Conservation (phyloP, 2,113 vertebrate genomes). For the Panthera tigris region DNA sequence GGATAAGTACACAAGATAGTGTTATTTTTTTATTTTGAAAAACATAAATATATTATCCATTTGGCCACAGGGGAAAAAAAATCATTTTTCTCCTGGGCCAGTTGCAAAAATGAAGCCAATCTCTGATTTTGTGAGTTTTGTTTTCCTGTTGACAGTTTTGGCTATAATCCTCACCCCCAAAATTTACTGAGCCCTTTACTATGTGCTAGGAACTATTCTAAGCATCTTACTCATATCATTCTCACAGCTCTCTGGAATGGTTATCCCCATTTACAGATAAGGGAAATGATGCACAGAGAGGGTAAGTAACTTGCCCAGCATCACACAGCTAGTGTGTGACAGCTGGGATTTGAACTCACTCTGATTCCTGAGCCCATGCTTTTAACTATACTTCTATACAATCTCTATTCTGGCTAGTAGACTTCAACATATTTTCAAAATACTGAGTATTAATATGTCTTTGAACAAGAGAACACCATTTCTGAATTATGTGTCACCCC, state of each 20-base stretch:
- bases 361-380: not conserved
- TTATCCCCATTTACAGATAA: not conserved
- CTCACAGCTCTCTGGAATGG: not conserved
- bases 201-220: not conserved
- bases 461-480: not conserved
- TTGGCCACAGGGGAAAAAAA: not conserved
- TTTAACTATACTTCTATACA: not conserved
- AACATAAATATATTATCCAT: not conserved
- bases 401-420: not conserved
- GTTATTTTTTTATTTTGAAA: not conserved
- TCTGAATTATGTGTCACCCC: not conserved
- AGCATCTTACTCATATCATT: not conserved
- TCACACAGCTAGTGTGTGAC: not conserved
- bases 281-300: not conserved
- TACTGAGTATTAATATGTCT: not conserved
- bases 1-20: not conserved
- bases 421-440: constrained; percentile 7
- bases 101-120: not conserved
- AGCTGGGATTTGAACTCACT: not conserved
- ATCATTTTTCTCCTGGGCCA: not conserved
- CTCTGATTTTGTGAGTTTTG: not conserved
- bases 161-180: not conserved
- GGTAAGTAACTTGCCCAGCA: not conserved
- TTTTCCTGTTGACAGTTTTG: not conserved
- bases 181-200: not conserved